Conservation (phyloP, 2,888 invertebrate genomes). For the Hipparchia semele region DNA sequence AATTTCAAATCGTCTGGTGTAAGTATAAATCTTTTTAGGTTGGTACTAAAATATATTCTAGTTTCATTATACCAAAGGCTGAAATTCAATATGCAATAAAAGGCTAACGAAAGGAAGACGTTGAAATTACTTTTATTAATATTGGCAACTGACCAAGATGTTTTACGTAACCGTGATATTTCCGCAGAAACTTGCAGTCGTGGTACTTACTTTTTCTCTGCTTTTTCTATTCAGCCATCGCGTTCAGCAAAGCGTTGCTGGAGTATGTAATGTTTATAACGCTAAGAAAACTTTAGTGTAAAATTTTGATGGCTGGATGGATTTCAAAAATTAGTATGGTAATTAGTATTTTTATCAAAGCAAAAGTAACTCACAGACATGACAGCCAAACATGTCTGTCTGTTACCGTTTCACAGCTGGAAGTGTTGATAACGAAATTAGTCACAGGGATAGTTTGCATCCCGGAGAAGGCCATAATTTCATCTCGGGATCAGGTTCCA, state of each 20-base stretch:
- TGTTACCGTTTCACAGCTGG: too few relatives aligned
- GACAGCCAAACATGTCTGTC: too few relatives aligned
- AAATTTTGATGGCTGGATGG: background rate
- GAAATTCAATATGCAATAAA: conserved; percentile 9
- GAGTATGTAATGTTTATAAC: background rate
- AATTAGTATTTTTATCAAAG: background rate
- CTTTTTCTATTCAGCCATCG: background rate
- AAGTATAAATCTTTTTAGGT: too few relatives aligned
- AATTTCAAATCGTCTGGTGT: too few relatives aligned
- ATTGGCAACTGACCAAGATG: conserved; percentile 5
- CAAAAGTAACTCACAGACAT: too few relatives aligned
- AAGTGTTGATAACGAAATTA: too few relatives aligned
- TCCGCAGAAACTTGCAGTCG: conserved; percentile 3
- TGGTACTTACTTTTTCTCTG: background rate
- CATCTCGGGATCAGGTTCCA: too few relatives aligned
- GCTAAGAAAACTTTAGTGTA: background rate
- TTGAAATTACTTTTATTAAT: conserved; percentile 9
- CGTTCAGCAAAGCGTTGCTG: background rate
- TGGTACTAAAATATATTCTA: background rate
- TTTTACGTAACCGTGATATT: conserved; percentile 7
- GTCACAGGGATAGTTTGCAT: too few relatives aligned
- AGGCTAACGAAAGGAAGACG: conserved; percentile 1
- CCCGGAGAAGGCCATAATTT: too few relatives aligned
- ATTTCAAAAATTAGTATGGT: too few relatives aligned
- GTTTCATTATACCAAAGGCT: background rate